Conservation (phyloP, 2,113 vertebrate genomes). For the Oryzias woworae region DNA sequence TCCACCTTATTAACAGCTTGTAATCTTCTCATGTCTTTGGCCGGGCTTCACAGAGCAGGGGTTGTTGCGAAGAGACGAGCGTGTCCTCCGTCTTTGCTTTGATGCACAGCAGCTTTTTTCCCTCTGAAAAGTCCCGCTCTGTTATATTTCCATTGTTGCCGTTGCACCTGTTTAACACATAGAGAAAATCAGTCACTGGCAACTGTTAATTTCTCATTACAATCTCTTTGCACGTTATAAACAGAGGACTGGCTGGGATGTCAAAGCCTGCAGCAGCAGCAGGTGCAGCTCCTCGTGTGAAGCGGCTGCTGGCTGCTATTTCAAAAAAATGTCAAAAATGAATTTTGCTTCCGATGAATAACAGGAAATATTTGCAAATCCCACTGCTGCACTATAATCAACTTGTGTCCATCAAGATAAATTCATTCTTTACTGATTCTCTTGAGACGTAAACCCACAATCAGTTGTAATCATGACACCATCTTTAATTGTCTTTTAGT, state of each 20-base stretch:
- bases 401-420: neutral
- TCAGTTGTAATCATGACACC: too few species aligned
- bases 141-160: conserved; percentile 62
- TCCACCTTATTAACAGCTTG: conserved; percentile 98
- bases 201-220: conserved; percentile 82
- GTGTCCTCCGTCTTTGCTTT: conserved; percentile 56
- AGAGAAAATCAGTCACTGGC: conserved; percentile 72
- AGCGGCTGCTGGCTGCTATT: neutral
- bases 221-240: conserved; percentile 59
- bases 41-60: conserved; percentile 62
- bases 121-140: conserved; percentile 52
- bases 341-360: neutral
- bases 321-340: conserved; percentile 22
- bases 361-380: neutral
- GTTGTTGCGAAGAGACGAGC: conserved; percentile 52
- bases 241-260: conserved; percentile 28
- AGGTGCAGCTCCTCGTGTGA: conserved; percentile 41
- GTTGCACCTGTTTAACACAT: conserved; percentile 76
- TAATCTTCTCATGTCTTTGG: conserved; percentile 94
- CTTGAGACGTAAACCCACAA: too few species aligned
- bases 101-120: conserved; percentile 53
- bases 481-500: too few species aligned
- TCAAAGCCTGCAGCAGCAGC: conserved; percentile 32
- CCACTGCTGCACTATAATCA: neutral
- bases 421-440: too few species aligned